Evolutionary conservation across 2,888 invertebrate genomes (phyloP).

Genomic region (Coleophora deauratella): DNA sequence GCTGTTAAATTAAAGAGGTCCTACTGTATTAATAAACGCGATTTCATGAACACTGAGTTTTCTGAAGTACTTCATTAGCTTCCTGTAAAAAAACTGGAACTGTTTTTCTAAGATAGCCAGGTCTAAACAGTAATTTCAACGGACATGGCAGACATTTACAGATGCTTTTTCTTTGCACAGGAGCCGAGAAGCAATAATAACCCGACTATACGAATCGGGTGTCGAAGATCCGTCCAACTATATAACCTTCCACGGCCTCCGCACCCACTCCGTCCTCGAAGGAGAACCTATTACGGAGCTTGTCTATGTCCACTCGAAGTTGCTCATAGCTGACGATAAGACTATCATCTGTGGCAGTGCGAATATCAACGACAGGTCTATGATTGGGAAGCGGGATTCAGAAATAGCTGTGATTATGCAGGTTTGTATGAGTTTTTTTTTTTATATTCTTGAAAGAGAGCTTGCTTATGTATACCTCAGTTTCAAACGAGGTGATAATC

Average conservation of each 20-base stretch:
- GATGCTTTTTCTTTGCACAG: too few relatives aligned
- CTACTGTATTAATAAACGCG: too few relatives aligned
- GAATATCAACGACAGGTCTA: slow-evolving; percentile 97
- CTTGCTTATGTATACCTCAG: neutral
- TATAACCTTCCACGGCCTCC: slow-evolving; percentile 92
- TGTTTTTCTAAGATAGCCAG: too few relatives aligned
- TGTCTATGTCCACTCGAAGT: slow-evolving; percentile 97
- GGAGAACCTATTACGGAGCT: slow-evolving; percentile 92
- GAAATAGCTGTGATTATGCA: slow-evolving; percentile 93
- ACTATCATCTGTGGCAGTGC: slow-evolving; percentile 96
- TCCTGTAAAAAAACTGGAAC: too few relatives aligned
- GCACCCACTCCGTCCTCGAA: slow-evolving; percentile 85
- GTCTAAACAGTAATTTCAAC: too few relatives aligned
- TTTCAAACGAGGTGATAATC: too few relatives aligned
- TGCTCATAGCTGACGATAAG: slow-evolving; percentile 95
- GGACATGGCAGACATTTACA: too few relatives aligned
- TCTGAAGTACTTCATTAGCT: too few relatives aligned
- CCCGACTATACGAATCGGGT: slow-evolving; percentile 83
- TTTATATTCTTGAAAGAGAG: too few relatives aligned
- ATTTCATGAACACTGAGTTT: too few relatives aligned
- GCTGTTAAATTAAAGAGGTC: too few relatives aligned
- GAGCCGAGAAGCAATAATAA: slow-evolving; percentile 89
- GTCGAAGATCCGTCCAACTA: slow-evolving; percentile 87
- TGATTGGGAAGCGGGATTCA: slow-evolving; percentile 95
- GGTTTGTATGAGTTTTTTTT: slow-evolving; percentile 51